Conservation (phyloP, 2,888 invertebrate genomes). For the Cantharis nigra region DNA sequence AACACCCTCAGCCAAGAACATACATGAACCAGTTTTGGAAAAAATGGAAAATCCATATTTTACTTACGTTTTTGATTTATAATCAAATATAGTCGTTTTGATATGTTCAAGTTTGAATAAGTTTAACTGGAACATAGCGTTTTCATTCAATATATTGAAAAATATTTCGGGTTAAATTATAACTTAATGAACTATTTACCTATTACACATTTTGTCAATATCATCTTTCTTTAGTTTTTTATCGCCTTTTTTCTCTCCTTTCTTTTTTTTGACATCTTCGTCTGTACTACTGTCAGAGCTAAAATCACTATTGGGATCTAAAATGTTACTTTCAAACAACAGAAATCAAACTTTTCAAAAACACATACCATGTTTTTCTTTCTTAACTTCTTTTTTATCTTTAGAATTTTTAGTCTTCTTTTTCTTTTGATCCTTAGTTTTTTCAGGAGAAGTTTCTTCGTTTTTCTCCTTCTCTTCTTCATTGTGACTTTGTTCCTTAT, state of each 20-base stretch:
- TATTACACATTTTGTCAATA: constrained; percentile 54
- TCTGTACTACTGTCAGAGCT: constrained; percentile 73
- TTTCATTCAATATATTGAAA: too few relatives aligned
- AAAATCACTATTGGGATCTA: constrained; percentile 71
- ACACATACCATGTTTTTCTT: constrained; percentile 60
- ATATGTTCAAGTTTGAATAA: too few relatives aligned
- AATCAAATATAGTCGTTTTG: too few relatives aligned
- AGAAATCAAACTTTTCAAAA: neutral
- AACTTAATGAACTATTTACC: constrained; percentile 29
- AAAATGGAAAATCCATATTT: too few relatives aligned
- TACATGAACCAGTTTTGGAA: too few relatives aligned
- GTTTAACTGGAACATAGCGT: too few relatives aligned
- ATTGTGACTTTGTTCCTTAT: constrained; percentile 68
- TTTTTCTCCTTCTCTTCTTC: constrained; percentile 74
- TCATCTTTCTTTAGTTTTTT: constrained; percentile 50
- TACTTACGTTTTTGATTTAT: too few relatives aligned
- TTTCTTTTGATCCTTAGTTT: constrained; percentile 64
- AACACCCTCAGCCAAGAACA: too few relatives aligned
- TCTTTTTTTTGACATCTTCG: constrained; percentile 70
- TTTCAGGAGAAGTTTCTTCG: constrained; percentile 64
- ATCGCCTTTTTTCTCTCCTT: constrained; percentile 51
- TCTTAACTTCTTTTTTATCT: constrained; percentile 64
- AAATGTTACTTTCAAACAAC: constrained; percentile 27
- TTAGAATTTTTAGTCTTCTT: constrained; percentile 64
- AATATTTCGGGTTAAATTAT: too few relatives aligned